phyloP scores from a whole-genome alignment of 2,113 vertebrate species.

The Xenopus borealis region DNA sequence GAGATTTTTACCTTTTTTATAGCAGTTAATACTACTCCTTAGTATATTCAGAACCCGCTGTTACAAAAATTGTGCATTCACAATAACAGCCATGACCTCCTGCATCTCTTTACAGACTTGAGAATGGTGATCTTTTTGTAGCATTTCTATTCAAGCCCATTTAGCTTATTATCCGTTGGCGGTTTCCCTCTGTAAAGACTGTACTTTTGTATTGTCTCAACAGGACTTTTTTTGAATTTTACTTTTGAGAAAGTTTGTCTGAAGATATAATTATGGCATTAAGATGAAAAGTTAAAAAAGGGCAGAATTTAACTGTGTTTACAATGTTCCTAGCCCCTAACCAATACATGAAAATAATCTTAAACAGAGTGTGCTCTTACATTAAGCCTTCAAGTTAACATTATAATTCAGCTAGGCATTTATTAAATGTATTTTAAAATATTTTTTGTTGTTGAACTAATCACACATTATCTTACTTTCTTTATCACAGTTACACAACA shows the following conservation, averaged over 20 bases:
- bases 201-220: constrained; percentile 4
- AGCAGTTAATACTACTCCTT: constrained; percentile 20
- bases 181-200: constrained; percentile 2
- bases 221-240: neutral
- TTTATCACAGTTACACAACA: neutral
- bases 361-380: neutral
- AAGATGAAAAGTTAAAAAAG: neutral
- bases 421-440: neutral
- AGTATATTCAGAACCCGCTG: constrained; percentile 18
- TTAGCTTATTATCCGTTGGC: neutral
- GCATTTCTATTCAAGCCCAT: constrained; percentile 5
- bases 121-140: constrained; percentile 19
- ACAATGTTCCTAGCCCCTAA: neutral
- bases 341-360: neutral
- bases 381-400: neutral
- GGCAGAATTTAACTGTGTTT: neutral
- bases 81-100: constrained; percentile 13
- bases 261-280: constrained; percentile 26
- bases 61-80: constrained; percentile 22
- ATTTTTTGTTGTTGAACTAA: neutral
- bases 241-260: constrained; percentile 18
- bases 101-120: constrained; percentile 21
- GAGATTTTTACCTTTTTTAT: constrained; percentile 17
- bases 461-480: neutral
- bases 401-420: too few species aligned